phyloP scores from a whole-genome alignment of 2,888 invertebrate species.

The Oasisia sp. region DNA sequence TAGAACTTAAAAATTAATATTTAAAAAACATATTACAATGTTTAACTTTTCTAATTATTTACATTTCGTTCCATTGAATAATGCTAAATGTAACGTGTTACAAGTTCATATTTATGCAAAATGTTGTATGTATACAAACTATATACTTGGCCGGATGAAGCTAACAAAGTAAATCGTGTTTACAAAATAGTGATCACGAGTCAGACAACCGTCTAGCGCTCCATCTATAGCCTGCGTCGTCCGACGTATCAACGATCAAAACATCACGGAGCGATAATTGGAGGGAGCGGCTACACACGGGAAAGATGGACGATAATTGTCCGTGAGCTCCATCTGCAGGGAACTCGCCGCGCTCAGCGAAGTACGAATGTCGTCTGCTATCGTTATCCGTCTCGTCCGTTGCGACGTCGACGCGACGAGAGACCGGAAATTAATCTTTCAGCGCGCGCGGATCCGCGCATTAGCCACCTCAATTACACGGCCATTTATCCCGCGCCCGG shows the following conservation, averaged over 20 bases:
- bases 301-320: not conserved
- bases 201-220: not conserved
- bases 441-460: conserved; percentile 9
- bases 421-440: not conserved
- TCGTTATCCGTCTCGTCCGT: not conserved
- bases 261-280: not conserved
- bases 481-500: conserved; percentile 8
- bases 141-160: not conserved
- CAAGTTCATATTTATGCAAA: too few species aligned
- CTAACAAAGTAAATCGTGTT: not conserved
- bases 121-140: not conserved
- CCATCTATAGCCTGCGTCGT: not conserved
- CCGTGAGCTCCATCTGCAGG: not conserved
- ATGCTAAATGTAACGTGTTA: too few species aligned
- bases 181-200: not conserved
- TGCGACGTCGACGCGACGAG: not conserved
- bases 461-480: conserved; percentile 4
- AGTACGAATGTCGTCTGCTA: conserved; percentile 4
- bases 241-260: not conserved
- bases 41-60: too few species aligned
- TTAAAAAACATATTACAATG: too few species aligned
- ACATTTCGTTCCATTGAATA: too few species aligned
- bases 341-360: not conserved
- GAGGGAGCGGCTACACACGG: not conserved
- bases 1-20: too few species aligned